These are phyloP conservation scores for Drosophila arizonae DNA, from an alignment of 1,140 invertebrate species.

Conservation along the genomic window DNA sequence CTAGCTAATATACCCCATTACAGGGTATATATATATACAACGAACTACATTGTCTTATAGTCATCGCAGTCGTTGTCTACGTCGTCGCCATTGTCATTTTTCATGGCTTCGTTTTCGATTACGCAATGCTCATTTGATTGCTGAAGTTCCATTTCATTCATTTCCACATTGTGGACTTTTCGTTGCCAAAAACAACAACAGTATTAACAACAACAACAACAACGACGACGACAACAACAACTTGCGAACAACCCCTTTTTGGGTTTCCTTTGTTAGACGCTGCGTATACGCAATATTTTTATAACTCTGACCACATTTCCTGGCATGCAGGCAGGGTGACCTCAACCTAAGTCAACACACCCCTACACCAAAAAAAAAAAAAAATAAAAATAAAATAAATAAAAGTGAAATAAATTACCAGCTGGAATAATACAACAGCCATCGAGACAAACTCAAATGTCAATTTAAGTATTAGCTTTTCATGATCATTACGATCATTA, in stretches of 20 bases:
- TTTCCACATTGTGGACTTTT: conserved; percentile 43
- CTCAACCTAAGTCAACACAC: conserved; percentile 56
- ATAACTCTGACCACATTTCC: conserved; percentile 38
- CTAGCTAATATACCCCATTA: neutral
- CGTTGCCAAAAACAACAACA: conserved; percentile 15
- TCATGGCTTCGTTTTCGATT: conserved; percentile 61
- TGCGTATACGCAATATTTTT: conserved; percentile 74
- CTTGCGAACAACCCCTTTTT: conserved; percentile 41
- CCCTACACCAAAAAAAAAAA: conserved; percentile 16
- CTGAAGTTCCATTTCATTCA: conserved; percentile 62
- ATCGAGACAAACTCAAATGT: conserved; percentile 9
- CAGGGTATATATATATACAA: conserved; percentile 6
- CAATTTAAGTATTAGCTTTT: conserved; percentile 31
- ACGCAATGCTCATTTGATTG: conserved; percentile 67
- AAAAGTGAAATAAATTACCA: neutral
- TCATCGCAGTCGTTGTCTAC: neutral
- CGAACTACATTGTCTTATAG: conserved; percentile 6
- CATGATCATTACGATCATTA: conserved; percentile 29
- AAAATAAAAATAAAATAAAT: conserved; percentile 3
- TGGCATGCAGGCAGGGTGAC: conserved; percentile 41
- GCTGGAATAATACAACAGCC: neutral
- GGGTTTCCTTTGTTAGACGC: conserved; percentile 43
- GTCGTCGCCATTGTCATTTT: conserved; percentile 27
- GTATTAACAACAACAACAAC: conserved; percentile 1
- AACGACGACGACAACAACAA: neutral